Evolutionary conservation across 2,113 vertebrate species (phyloP).

Genomic region (Apeltes quadracus): DNA sequence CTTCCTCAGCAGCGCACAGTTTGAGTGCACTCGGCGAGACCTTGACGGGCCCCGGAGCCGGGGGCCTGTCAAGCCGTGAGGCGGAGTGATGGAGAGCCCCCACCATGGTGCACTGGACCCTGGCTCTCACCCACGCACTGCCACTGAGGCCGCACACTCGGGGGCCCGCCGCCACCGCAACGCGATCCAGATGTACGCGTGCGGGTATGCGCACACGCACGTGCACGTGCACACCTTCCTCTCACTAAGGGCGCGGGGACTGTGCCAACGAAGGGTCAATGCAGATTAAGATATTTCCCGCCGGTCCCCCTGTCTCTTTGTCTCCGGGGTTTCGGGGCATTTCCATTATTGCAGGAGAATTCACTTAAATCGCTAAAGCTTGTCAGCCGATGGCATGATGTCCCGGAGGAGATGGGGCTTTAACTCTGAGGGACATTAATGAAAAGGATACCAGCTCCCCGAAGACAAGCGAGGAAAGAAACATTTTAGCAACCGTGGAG

Average conservation of each 20-base stretch:
- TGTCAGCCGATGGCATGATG: conserved; percentile 70
- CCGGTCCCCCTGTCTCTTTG: conserved; percentile 67
- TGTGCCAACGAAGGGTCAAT: conserved; percentile 64
- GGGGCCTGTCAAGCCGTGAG: conserved; percentile 81
- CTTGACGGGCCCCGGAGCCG: conserved; percentile 74
- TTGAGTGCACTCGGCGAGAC: conserved; percentile 70
- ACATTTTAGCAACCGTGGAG: background rate
- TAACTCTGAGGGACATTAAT: conserved; percentile 70
- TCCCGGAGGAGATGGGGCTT: conserved; percentile 64
- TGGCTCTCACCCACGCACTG: conserved; percentile 76
- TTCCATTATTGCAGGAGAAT: conserved; percentile 73
- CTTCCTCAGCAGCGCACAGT: conserved; percentile 76
- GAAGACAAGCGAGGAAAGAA: conserved; percentile 30
- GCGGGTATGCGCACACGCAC: conserved; percentile 44
- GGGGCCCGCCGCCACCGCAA: conserved; percentile 71
- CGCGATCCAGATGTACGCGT: conserved; percentile 82
- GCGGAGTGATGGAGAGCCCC: conserved; percentile 81
- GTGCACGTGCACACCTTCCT: conserved; percentile 36
- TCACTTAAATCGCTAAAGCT: conserved; percentile 74
- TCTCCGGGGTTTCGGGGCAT: conserved; percentile 66
- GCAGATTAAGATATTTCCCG: conserved; percentile 79
- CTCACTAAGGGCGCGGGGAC: conserved; percentile 57
- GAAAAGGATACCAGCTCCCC: conserved; percentile 66
- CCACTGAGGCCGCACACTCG: conserved; percentile 70
- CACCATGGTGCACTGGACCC: conserved; percentile 79